Evolutionary conservation across 2,888 invertebrate species (phyloP).

Genomic region (Zygaena filipendulae): DNA sequence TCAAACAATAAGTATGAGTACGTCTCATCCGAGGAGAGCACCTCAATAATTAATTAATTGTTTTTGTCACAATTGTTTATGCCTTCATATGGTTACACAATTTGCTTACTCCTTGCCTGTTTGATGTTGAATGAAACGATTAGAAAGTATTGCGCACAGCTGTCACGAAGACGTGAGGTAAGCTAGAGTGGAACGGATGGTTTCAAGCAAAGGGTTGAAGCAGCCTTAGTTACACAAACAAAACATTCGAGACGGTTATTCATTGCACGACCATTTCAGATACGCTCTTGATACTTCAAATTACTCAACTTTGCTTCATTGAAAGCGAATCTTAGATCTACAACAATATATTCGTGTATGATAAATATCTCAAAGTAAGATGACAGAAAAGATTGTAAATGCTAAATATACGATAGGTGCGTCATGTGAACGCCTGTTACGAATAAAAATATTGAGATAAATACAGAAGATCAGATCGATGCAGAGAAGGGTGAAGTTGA

Average conservation of each 20-base stretch:
- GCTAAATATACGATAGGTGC: no score
- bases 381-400: no score
- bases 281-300: conserved; percentile 21
- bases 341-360: no score
- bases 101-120: conserved; percentile 40
- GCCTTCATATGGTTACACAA: conserved; percentile 51
- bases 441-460: no score
- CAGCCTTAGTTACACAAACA: conserved; percentile 47
- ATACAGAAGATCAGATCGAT: no score
- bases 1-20: conserved; percentile 4
- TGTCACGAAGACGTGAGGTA: conserved; percentile 61
- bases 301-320: no score
- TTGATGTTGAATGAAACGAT: conserved; percentile 57
- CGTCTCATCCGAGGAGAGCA: conserved; percentile 10
- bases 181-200: conserved; percentile 61
- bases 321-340: no score
- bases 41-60: conserved; percentile 49
- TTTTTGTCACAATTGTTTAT: conserved; percentile 46
- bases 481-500: no score
- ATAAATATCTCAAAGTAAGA: no score
- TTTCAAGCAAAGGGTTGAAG: conserved; percentile 53
- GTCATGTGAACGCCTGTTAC: no score
- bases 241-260: conserved; percentile 51
- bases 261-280: conserved; percentile 36
- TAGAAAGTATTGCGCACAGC: conserved; percentile 61